Conservation (phyloP, 2,888 invertebrate species). For the Cephus runcator region DNA sequence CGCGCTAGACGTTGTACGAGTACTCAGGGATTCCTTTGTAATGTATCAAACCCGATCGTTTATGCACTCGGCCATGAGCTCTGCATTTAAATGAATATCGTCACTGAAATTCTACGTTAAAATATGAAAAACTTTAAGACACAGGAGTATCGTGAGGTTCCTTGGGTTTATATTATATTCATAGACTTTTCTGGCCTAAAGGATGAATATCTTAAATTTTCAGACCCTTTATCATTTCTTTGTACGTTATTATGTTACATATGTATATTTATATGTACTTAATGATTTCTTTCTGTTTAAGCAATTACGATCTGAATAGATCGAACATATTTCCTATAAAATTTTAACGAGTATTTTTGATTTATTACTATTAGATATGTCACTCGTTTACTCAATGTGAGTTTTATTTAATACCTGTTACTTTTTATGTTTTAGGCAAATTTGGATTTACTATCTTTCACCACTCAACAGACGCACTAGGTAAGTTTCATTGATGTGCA, state of each 20-base stretch:
- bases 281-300: background rate
- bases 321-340: background rate
- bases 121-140: background rate
- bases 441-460: background rate
- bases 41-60: slow-evolving; percentile 2
- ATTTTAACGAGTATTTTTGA: background rate
- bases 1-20: slow-evolving; percentile 15
- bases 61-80: background rate
- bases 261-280: no score
- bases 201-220: no score
- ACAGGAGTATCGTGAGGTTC: background rate
- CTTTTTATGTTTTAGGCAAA: background rate
- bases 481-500: background rate
- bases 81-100: background rate
- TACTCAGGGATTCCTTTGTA: slow-evolving; percentile 40
- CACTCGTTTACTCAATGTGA: background rate
- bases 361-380: background rate
- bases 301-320: background rate
- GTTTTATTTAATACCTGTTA: background rate
- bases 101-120: background rate
- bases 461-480: background rate
- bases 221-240: no score
- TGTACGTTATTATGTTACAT: no score
- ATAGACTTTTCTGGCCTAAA: no score
- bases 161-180: no score